Percentiles rank a stretch among this genome's conserved stretches.
Conservation (phyloP, 2,888 invertebrate genomes). For the Galerucella pusilla region DNA sequence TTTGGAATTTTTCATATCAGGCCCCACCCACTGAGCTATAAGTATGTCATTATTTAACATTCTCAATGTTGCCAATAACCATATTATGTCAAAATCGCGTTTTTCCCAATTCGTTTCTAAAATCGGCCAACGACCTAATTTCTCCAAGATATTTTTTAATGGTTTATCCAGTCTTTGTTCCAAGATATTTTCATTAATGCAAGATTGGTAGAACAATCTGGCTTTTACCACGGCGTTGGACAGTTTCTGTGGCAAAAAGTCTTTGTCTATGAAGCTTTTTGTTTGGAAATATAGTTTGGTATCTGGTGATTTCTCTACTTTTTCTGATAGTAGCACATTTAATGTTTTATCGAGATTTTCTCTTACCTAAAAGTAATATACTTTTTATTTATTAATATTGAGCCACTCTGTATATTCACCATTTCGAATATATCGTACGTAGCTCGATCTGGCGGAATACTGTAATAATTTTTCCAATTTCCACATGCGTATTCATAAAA, state of each 20-base stretch:
- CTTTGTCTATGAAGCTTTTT: slow-evolving; percentile 45
- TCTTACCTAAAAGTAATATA: slow-evolving; percentile 59
- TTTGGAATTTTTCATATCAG: slow-evolving; percentile 93
- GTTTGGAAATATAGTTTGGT: slow-evolving; percentile 28
- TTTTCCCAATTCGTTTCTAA: slow-evolving; percentile 74
- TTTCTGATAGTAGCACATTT: slow-evolving; percentile 71
- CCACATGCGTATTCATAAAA: slow-evolving; percentile 90
- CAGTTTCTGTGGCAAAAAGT: slow-evolving; percentile 44
- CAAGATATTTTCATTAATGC: slow-evolving; percentile 77
- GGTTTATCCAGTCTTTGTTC: slow-evolving; percentile 79
- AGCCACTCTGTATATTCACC: slow-evolving; percentile 61
- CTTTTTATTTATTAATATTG: no score
- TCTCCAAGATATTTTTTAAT: slow-evolving; percentile 73
- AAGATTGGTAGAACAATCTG: slow-evolving; percentile 85
- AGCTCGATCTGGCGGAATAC: slow-evolving; percentile 89
- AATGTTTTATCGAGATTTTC: slow-evolving; percentile 81
- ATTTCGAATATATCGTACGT: slow-evolving; percentile 92
- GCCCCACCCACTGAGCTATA: slow-evolving; percentile 86
- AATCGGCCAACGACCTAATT: slow-evolving; percentile 92
- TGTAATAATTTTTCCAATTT: slow-evolving; percentile 85
- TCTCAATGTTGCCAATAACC: slow-evolving; percentile 78
- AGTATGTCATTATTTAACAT: slow-evolving; percentile 88
- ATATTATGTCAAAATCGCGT: slow-evolving; percentile 76
- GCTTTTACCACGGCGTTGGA: slow-evolving; percentile 81
- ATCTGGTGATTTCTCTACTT: slow-evolving; percentile 20